Percentiles rank a stretch among this genome's conserved stretches.
Evolutionary conservation across 2,888 invertebrate genomes (phyloP).

Genomic region (Synanthedon myopaeformis): DNA sequence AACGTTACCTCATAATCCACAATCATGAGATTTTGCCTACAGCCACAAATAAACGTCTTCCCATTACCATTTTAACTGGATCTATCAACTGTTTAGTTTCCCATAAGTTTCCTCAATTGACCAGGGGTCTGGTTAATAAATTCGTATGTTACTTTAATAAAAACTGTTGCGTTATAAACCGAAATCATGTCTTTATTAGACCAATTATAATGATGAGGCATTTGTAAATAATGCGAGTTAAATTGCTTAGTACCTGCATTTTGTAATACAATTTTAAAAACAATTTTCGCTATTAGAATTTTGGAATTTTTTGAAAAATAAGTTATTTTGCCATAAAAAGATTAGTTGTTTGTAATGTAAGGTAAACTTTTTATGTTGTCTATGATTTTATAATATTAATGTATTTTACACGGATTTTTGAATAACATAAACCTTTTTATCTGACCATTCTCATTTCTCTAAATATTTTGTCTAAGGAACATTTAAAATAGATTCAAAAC

Average conservation of each 20-base stretch:
- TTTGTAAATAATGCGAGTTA: constrained; percentile 7
- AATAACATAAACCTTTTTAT: too few species aligned
- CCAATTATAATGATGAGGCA: constrained; percentile 33
- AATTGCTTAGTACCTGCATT: constrained; percentile 4
- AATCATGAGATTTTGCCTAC: constrained; percentile 46
- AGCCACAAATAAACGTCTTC: constrained; percentile 32
- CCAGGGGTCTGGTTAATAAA: constrained; percentile 19
- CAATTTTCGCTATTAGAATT: too few species aligned
- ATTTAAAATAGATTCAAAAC: neutral
- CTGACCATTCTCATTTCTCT: too few species aligned
- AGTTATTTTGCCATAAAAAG: too few species aligned
- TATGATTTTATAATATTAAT: too few species aligned
- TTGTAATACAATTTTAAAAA: neutral
- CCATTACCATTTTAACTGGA: constrained; percentile 23
- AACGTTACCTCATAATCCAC: constrained; percentile 26
- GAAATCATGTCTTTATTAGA: constrained; percentile 54
- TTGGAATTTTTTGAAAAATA: too few species aligned
- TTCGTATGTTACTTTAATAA: constrained; percentile 22
- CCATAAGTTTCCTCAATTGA: too few species aligned
- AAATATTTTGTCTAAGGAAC: too few species aligned
- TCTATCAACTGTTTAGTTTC: constrained; percentile 4
- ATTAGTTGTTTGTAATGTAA: too few species aligned
- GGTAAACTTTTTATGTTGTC: too few species aligned
- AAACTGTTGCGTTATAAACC: constrained; percentile 29
- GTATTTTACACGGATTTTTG: too few species aligned